Evolutionary conservation across 2,888 invertebrate species (phyloP).

Genomic region (Entomobrya multifasciata): DNA sequence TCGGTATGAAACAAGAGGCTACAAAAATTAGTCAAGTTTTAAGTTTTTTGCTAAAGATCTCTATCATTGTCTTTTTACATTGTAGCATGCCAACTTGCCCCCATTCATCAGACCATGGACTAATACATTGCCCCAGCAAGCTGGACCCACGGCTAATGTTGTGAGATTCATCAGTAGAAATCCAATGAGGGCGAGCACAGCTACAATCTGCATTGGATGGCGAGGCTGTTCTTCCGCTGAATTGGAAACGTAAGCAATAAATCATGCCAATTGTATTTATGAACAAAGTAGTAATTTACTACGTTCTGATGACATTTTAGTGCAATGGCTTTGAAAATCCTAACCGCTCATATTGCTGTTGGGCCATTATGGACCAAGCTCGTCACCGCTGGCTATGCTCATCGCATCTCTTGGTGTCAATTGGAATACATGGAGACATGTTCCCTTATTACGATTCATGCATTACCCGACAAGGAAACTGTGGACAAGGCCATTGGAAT

Average conservation of each 20-base stretch:
- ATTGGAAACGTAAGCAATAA: slow-evolving; percentile 73
- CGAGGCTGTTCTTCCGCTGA: slow-evolving; percentile 76
- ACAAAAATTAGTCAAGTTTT: background rate
- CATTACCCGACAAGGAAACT: slow-evolving; percentile 67
- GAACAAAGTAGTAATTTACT: background rate
- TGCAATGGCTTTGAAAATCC: slow-evolving; percentile 76
- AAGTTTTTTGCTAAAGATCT: background rate
- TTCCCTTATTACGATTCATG: slow-evolving; percentile 77
- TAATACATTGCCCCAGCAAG: slow-evolving; percentile 55
- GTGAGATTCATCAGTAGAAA: slow-evolving; percentile 75
- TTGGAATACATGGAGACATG: slow-evolving; percentile 78
- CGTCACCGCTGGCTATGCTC: slow-evolving; percentile 75
- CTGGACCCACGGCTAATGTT: slow-evolving; percentile 52
- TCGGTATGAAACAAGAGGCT: no score
- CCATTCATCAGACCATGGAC: slow-evolving; percentile 75
- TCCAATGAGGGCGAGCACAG: slow-evolving; percentile 67
- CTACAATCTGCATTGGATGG: slow-evolving; percentile 78
- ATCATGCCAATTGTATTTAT: slow-evolving; percentile 36
- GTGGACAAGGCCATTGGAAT: slow-evolving; percentile 67
- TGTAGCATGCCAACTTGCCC: slow-evolving; percentile 69
- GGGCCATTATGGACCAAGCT: slow-evolving; percentile 78
- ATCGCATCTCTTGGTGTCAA: slow-evolving; percentile 79
- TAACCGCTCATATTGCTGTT: slow-evolving; percentile 78
- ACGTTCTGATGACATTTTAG: slow-evolving; percentile 10
- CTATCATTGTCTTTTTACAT: slow-evolving; percentile 22